These are phyloP conservation scores for Drosophila nigromelanica DNA, from an alignment of 1,140 invertebrate genomes.

Conservation along the genomic window DNA sequence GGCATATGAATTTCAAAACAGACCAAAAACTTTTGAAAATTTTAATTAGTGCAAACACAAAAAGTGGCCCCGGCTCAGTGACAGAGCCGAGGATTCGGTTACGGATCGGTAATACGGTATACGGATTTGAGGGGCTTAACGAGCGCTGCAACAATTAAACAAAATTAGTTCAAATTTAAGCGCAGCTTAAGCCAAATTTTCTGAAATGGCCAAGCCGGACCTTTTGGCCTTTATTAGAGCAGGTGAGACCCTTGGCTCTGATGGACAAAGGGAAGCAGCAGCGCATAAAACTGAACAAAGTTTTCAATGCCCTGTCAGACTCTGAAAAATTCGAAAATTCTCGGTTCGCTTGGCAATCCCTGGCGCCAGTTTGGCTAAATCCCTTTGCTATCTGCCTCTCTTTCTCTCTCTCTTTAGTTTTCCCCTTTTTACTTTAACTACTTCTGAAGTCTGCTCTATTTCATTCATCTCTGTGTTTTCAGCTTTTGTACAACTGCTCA, in stretches of 20 bases:
- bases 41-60: conserved; percentile 78
- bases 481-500: background rate
- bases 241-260: conserved; percentile 30
- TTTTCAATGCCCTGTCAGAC: conserved; percentile 11
- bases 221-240: conserved; percentile 70
- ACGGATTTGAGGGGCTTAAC: conserved; percentile 47
- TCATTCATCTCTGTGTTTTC: background rate
- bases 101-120: background rate
- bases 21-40: conserved; percentile 8
- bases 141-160: conserved; percentile 77
- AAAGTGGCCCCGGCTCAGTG: conserved; percentile 55
- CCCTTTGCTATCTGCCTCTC: conserved; percentile 20
- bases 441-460: background rate
- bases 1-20: too few species aligned
- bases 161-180: conserved; percentile 83
- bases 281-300: conserved; percentile 31
- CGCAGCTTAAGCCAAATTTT: conserved; percentile 74
- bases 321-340: too few species aligned
- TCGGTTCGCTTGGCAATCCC: conserved; percentile 32
- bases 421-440: conserved; percentile 3
- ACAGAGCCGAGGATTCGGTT: conserved; percentile 3
- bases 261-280: conserved; percentile 22
- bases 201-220: conserved; percentile 19
- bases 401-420: conserved; percentile 5
- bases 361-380: conserved; percentile 65